Base-by-base conservation (phyloP, 2,888 invertebrate genomes). In the Portevinia maculata region DNA sequence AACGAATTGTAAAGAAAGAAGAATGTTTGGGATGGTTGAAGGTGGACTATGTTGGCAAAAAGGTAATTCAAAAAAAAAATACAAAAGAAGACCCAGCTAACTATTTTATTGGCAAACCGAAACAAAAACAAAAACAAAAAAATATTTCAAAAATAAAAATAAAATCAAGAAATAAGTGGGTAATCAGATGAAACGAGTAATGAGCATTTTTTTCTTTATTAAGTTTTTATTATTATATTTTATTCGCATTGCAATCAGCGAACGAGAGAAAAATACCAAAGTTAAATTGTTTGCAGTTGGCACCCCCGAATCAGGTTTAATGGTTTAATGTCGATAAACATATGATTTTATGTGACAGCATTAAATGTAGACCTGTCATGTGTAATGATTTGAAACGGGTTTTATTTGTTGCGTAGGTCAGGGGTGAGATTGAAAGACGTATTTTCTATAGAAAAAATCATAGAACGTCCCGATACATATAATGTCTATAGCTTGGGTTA, bases 161-260 rank as follows among this genome's bases (percentile, higher is more conserved):
- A 34, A 69, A n/a, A 75, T 75, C 28, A 46, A 53, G 69, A 67
- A 69, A 60, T 75, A 67, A 75, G n/a, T 53, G 67, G 59, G 60
- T 60, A 75, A 75, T 75, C 75, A 60, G 60, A 60, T 60, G 67
- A 59, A 75, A 69, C 60, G 52, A 52, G 52, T 30, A 30, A 28
- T 24, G 24, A 5, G 3, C 24, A 39, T 62, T 55, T 41, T 46
- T 30, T 55, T 32, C n/a, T 19, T n/a, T 6, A 60, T 41, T 60
- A n/a, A 53, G 19, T 5, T 34, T 34, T 13, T 17, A 53, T 52
- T 65, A 24, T 24, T 24, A 24, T 13, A 34, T 32, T 0, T 9
- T 9, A 32, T 11, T 34, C 37, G n/a, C 6, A 65, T 13, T 11
- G 41, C 21, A 53, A 52, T 53, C 30, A 44, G 19, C 53, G 41